Conservation (phyloP, 2,797 vertebrate genomes). For the Pangasius mekongensis region DNA sequence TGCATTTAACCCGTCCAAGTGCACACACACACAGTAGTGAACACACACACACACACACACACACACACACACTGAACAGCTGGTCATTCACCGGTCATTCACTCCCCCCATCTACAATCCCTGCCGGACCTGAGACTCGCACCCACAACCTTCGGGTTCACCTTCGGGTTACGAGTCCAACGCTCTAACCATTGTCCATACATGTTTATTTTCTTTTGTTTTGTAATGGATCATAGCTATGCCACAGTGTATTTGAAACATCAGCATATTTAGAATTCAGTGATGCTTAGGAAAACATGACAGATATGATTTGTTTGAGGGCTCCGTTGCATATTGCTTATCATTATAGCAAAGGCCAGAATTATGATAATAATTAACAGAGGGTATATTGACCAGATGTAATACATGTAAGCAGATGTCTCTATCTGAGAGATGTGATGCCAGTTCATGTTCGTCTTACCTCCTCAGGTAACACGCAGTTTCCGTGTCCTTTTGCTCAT, state of each 20-base stretch:
- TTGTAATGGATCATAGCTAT: background rate
- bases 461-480: slow-evolving; percentile 81
- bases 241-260: background rate
- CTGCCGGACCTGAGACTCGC: no score
- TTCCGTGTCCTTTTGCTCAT: slow-evolving; percentile 88
- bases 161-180: no score
- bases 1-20: no score
- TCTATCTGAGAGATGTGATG: background rate
- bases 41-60: no score
- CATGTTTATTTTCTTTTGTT: background rate
- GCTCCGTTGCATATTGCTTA: background rate
- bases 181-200: no score
- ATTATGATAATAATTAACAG: background rate
- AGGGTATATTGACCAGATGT: background rate
- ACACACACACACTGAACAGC: no score
- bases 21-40: no score
- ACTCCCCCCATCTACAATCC: no score
- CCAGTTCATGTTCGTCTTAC: background rate
- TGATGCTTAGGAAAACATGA: background rate
- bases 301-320: background rate
- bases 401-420: background rate
- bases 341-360: background rate
- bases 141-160: no score
- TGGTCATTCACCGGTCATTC: no score
- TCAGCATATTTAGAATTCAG: background rate